Base-by-base conservation (phyloP, 2,797 vertebrate species). In the Sebastes baramenuke region DNA sequence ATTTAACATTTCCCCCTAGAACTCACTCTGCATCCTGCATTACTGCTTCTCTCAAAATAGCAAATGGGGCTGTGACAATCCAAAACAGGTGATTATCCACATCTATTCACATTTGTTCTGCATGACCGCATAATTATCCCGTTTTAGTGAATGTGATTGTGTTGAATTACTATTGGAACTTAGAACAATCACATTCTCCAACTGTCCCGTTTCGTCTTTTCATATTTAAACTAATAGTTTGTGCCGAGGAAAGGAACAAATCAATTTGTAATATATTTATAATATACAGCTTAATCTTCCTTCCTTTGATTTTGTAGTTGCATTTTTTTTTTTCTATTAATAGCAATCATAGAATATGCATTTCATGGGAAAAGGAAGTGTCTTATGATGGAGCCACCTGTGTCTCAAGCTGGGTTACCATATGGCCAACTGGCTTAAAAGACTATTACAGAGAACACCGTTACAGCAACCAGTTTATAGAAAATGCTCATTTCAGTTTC, bases 381-480 rank as follows among this genome's bases (percentile, higher is more conserved):
- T 55, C 27, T 60, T 24, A 12, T 72, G 60, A 60, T 79, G 54
- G 24, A 80, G 67, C 73, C 66, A 81, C 71, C 79, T 81, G 62
- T 67, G 55, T 80, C 71, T 82, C 88, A 88, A 82, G 78, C 85
- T 85, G 87, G 16, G 83, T 38, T 68, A 64, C 83, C 90, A 89
- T 88, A 88, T 93, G 87, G 73, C 64, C 67, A 75, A 80, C 72
- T 87, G 80, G 85, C 75, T 70, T 56, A 55, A 62, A 75, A 32
- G 30, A 74, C 73, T 27, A 68, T 38, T 32, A 24, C 16, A 66
- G 20, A 38, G 32, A 77, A 67, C 12, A 60, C 18, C n/a, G 24
- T 54, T 67, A 55, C 6, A 13, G 20, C 32, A 74, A 22, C 6
- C 42, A 16, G 29, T 64, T 79, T 52, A 77, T 20, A 75, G 7